Percentiles rank a stretch among this genome's conserved stretches.
Conservation (phyloP, 2,888 invertebrate species). For the Drosophila pegasa region DNA sequence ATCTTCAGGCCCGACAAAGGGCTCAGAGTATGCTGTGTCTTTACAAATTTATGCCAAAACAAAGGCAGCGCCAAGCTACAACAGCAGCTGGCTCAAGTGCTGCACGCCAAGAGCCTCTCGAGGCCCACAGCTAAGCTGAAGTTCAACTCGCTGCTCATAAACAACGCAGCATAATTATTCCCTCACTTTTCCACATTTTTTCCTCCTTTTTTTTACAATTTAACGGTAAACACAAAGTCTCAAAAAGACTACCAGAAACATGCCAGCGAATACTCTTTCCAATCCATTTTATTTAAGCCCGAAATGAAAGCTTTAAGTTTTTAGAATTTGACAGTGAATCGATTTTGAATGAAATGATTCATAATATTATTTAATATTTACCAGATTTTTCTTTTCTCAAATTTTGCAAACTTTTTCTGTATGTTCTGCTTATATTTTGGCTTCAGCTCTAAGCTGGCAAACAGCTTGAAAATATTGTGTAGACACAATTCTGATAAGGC, state of each 20-base stretch:
- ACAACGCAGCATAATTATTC: slow-evolving; percentile 59
- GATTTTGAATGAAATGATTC: too few relatives aligned
- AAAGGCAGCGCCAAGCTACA: slow-evolving; percentile 44
- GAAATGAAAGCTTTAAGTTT: too few relatives aligned
- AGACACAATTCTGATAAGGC: background rate
- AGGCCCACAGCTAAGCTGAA: slow-evolving; percentile 45
- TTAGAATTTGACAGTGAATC: too few relatives aligned
- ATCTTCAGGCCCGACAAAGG: slow-evolving; percentile 35
- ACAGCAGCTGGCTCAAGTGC: slow-evolving; percentile 56
- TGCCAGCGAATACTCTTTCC: slow-evolving; percentile 16
- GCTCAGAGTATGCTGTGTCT: slow-evolving; percentile 48
- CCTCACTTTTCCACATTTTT: slow-evolving; percentile 13
- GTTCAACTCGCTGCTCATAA: slow-evolving; percentile 55
- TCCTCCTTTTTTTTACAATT: slow-evolving; percentile 17
- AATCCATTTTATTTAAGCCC: too few relatives aligned
- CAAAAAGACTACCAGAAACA: background rate
- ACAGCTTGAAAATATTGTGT: background rate
- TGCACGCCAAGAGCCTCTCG: slow-evolving; percentile 51
- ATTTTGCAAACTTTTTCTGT: too few relatives aligned
- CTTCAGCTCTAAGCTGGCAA: too few relatives aligned
- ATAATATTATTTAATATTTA: too few relatives aligned
- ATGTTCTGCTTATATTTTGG: too few relatives aligned
- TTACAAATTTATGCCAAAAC: slow-evolving; percentile 59
- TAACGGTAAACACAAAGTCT: slow-evolving; percentile 29
- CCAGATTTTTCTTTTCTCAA: too few relatives aligned